These are phyloP conservation scores for Ophion costatus DNA, from an alignment of 2,888 invertebrate species.

Conservation along the genomic window DNA sequence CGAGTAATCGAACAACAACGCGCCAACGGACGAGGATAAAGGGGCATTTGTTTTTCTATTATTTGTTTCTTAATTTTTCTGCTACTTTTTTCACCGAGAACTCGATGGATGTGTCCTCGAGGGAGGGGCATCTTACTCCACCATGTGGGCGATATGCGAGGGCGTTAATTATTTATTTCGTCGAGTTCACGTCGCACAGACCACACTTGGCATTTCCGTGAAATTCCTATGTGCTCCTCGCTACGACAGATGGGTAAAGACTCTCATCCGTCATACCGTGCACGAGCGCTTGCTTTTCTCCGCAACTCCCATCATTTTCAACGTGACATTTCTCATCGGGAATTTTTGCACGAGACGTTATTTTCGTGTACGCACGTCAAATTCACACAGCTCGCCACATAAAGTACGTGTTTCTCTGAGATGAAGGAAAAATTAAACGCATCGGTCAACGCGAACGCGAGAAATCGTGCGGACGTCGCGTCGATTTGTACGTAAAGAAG, in stretches of 20 bases:
- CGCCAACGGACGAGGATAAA: slow-evolving; percentile 39
- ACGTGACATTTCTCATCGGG: background rate
- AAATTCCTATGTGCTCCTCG: slow-evolving; percentile 18
- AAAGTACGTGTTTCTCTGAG: too few relatives aligned
- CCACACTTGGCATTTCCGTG: slow-evolving; percentile 57
- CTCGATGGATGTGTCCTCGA: background rate
- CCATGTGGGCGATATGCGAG: slow-evolving; percentile 55
- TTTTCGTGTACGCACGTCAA: background rate
- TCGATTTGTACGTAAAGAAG: too few relatives aligned
- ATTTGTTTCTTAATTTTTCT: slow-evolving; percentile 16
- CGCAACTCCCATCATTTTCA: background rate
- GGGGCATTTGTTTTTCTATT: slow-evolving; percentile 17
- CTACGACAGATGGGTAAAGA: slow-evolving; percentile 26
- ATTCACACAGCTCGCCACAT: background rate
- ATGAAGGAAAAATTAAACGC: too few relatives aligned
- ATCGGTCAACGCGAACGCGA: too few relatives aligned
- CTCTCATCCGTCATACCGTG: background rate
- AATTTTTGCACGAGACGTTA: background rate
- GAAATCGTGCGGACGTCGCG: too few relatives aligned
- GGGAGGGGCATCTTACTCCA: slow-evolving; percentile 11
- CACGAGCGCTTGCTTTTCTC: background rate
- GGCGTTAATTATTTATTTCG: slow-evolving; percentile 57
- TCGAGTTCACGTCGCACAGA: slow-evolving; percentile 31
- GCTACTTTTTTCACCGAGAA: slow-evolving; percentile 16
- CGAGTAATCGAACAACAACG: slow-evolving; percentile 51